Evolutionary conservation across 2,888 invertebrate species (phyloP).

Genomic region (Polyploca ridens): DNA sequence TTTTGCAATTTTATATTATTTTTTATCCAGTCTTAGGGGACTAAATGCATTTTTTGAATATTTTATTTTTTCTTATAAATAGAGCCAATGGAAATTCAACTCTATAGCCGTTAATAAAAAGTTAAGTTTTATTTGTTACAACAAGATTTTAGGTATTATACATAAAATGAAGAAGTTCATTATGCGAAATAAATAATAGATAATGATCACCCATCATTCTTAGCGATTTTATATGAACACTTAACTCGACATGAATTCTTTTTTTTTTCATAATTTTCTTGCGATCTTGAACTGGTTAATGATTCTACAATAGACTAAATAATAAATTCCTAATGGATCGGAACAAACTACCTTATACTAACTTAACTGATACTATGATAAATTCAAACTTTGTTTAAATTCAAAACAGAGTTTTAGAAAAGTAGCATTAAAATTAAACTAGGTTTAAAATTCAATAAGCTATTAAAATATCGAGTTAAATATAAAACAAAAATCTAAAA

Average conservation of each 20-base stretch:
- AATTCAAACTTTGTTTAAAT: conserved; percentile 5
- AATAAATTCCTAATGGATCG: conserved; percentile 7
- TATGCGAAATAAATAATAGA: neutral
- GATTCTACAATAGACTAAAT: neutral
- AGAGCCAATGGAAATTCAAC: conserved; percentile 1
- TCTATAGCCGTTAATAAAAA: neutral
- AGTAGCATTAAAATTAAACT: conserved; percentile 2
- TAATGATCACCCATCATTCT: neutral
- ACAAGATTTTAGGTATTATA: neutral
- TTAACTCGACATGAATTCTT: conserved; percentile 1
- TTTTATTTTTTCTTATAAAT: neutral
- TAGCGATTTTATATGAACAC: conserved; percentile 1
- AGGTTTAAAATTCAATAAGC: conserved; percentile 7
- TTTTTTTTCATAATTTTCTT: neutral
- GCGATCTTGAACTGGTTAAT: neutral
- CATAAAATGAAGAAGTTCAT: neutral
- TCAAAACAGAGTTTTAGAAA: neutral
- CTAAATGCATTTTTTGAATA: conserved; percentile 1
- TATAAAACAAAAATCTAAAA: conserved; percentile 6
- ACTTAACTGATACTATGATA: neutral
- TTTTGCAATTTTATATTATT: neutral
- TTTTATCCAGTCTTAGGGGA: conserved; percentile 8
- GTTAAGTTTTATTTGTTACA: neutral
- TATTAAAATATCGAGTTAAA: conserved; percentile 7
- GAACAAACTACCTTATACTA: neutral